Conservation (phyloP, 2,113 vertebrate species). For the Sitta europaea region DNA sequence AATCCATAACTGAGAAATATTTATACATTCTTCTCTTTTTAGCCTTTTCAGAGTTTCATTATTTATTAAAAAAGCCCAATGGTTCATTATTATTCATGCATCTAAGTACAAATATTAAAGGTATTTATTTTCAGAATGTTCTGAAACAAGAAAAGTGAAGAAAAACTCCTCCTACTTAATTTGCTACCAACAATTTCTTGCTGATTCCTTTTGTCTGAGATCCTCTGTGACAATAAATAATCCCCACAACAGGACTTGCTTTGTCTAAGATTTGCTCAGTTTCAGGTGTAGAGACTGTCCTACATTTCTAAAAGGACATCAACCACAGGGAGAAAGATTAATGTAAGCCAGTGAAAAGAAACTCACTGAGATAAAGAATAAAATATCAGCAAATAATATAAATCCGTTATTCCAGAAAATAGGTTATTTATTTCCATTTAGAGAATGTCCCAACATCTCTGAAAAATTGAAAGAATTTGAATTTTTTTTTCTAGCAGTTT, state of each 20-base stretch:
- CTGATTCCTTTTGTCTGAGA: background rate
- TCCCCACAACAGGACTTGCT: background rate
- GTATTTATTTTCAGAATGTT: background rate
- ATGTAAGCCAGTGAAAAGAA: background rate
- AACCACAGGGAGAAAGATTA: background rate
- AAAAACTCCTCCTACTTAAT: background rate
- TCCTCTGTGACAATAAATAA: background rate
- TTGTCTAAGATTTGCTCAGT: background rate
- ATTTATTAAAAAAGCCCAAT: background rate
- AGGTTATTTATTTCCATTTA: background rate
- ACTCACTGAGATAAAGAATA: background rate
- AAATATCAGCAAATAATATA: background rate
- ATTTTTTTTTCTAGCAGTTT: background rate
- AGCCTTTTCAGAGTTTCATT: accelerated
- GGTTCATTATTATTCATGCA: background rate
- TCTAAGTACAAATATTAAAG: background rate
- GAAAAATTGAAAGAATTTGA: background rate
- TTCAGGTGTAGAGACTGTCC: background rate
- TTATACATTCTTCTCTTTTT: background rate
- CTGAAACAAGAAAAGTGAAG: background rate
- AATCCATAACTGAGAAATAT: background rate
- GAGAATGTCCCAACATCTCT: background rate
- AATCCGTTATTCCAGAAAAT: background rate
- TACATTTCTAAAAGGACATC: background rate
- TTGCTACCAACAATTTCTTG: background rate